Base-by-base conservation (phyloP, 2,888 invertebrate genomes). In the Tethea ocularis region DNA sequence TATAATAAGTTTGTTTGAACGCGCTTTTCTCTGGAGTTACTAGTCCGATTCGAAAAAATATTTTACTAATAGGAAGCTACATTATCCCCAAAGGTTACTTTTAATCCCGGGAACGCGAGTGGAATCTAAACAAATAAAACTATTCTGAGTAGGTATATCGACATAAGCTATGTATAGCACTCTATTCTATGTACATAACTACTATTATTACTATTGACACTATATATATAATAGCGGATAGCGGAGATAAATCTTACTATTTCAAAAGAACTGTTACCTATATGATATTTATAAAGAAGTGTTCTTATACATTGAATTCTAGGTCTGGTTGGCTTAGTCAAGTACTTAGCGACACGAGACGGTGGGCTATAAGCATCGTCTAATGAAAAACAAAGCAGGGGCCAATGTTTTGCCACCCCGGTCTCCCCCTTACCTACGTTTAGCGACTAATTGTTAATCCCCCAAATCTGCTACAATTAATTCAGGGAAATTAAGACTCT, bases 301-400 rank as follows among this genome's bases (percentile, higher is more conserved):
- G 60, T 65, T 70, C 66, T 78, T 68, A 67, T 68, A 68, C 71
- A 66, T 68, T 68, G 74, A 77, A 77, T 75, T 71, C 71, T 68
- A 76, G 75, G 75, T 71, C 69, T 72, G 70, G 71, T 67, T 71
- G 74, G 68, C 68, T 26, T 26, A 74, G 75, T 77, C 74, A 76
- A 75, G 72, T 71, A 70, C 71, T 74, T 66, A 68, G 68, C 72
- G 69, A 69, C 66, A 66, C 69, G 67, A 67, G 68, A 70, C 68
- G 64, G 70, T 67, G 72, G 67, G 74, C 79, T 73, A 74, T 82
- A 80, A 84, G 81, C 74, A 77, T 72, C 75, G 75, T 82, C 83
- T 87, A 87, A 87, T 88, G 87, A 87, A 88, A 87, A 87, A 88
- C 87, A 87, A 86, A 86, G 87, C 83, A 80, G 64, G 77, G 71